phyloP scores from a whole-genome alignment of 2,113 vertebrate species.

The Chauna torquata region DNA sequence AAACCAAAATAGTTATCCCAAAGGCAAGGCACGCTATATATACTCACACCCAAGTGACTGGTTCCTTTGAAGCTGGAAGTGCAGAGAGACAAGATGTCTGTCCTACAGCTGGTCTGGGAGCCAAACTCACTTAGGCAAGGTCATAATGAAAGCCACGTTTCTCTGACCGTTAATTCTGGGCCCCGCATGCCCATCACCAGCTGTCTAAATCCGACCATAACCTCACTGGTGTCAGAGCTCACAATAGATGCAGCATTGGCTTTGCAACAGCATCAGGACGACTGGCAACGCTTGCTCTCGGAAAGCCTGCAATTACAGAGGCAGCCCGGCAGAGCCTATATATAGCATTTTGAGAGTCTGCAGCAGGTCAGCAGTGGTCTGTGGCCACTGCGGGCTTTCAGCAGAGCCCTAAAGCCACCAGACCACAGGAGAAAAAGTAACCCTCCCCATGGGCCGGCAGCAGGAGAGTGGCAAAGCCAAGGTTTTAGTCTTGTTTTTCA shows the following conservation, averaged over 20 bases:
- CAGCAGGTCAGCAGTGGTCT: background rate
- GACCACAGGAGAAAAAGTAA: background rate
- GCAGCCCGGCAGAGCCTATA: background rate
- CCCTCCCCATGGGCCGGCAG: background rate
- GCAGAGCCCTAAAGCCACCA: background rate
- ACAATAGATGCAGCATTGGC: background rate
- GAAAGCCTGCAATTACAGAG: background rate
- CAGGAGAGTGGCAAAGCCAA: background rate
- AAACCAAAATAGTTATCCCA: background rate
- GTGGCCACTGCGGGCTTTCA: background rate
- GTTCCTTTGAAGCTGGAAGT: background rate
- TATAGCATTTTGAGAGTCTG: background rate
- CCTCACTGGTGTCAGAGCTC: background rate
- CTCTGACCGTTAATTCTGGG: background rate
- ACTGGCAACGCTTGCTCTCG: fast-evolving
- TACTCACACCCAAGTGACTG: background rate
- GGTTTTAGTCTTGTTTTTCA: background rate
- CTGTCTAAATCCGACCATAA: background rate
- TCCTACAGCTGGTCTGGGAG: background rate
- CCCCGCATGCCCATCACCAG: background rate
- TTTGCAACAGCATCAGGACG: background rate
- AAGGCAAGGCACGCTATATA: background rate
- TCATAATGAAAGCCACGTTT: background rate
- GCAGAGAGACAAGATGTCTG: background rate
- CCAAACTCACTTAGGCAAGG: background rate